Evolutionary conservation across 2,797 vertebrate genomes (phyloP).

Genomic region (Hippocampus kuda): DNA sequence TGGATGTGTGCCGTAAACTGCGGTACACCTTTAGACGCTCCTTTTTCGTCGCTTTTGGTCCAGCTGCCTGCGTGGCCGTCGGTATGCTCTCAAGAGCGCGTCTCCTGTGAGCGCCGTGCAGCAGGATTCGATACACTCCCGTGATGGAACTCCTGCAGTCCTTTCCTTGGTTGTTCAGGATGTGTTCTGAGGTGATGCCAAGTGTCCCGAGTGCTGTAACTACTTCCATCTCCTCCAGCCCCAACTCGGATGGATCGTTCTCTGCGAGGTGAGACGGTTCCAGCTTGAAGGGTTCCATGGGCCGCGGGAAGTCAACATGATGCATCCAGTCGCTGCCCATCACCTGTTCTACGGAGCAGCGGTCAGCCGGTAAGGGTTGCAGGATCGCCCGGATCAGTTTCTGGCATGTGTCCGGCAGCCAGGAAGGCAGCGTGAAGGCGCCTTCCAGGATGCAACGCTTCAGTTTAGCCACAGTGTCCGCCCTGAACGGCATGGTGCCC

Average conservation of each 20-base stretch:
- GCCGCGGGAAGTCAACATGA: constrained; percentile 75
- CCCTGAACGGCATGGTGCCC: constrained; percentile 87
- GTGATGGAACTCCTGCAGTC: constrained; percentile 86
- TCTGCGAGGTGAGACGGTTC: constrained; percentile 82
- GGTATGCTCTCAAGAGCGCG: constrained; percentile 74
- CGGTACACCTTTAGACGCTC: constrained; percentile 67
- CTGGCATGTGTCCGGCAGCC: constrained; percentile 80
- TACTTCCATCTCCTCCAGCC: constrained; percentile 80
- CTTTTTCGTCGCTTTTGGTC: constrained; percentile 60
- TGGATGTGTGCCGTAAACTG: constrained; percentile 84
- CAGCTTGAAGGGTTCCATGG: constrained; percentile 79
- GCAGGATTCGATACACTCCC: constrained; percentile 83
- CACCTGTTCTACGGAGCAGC: constrained; percentile 79
- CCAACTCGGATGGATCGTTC: constrained; percentile 53
- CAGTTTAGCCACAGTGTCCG: constrained; percentile 89
- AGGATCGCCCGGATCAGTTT: constrained; percentile 81
- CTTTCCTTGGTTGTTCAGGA: constrained; percentile 81
- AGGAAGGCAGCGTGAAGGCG: constrained; percentile 69
- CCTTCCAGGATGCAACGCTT: constrained; percentile 92
- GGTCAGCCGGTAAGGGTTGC: constrained; percentile 74
- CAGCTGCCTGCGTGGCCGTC: constrained; percentile 58
- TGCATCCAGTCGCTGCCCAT: constrained; percentile 88
- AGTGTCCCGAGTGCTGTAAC: constrained; percentile 73
- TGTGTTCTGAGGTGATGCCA: constrained; percentile 85
- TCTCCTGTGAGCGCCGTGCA: constrained; percentile 82